These are phyloP conservation scores for Lydus trimaculatus DNA, from an alignment of 2,888 invertebrate species.

Conservation along the genomic window DNA sequence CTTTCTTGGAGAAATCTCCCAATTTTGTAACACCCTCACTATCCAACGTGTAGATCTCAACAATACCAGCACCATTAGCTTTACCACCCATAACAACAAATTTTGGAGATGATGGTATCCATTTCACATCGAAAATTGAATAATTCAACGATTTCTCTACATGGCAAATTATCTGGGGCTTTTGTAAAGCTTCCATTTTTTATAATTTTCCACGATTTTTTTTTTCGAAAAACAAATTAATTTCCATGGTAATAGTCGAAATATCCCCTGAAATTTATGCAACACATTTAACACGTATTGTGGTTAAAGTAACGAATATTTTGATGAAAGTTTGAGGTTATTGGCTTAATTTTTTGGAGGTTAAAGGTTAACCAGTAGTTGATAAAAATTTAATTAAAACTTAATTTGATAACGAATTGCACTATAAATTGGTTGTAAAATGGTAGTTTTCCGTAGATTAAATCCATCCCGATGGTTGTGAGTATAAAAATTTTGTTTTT, in stretches of 20 bases:
- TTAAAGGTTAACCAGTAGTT: neutral
- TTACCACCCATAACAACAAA: constrained; percentile 88
- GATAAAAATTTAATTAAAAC: neutral
- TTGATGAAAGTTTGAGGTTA: neutral
- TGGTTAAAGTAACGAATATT: neutral
- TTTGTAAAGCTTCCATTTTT: constrained; percentile 70
- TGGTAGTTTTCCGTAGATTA: neutral
- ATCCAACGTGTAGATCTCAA: constrained; percentile 82
- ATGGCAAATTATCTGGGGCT: constrained; percentile 91
- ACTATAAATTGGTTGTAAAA: neutral
- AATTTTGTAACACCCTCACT: constrained; percentile 76
- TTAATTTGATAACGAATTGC: neutral
- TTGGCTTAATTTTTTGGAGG: neutral
- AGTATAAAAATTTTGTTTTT: constrained; percentile 83
- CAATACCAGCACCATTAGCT: constrained; percentile 83
- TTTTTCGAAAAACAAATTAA: constrained; percentile 19
- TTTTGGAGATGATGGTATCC: constrained; percentile 95
- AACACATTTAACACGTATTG: neutral
- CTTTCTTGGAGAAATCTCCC: constrained; percentile 79
- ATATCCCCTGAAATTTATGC: neutral
- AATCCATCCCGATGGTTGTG: constrained; percentile 46
- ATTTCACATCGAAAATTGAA: constrained; percentile 91
- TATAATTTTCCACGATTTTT: neutral
- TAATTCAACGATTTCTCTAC: constrained; percentile 83
- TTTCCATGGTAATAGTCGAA: constrained; percentile 20